Evolutionary conservation across 2,888 invertebrate species (phyloP).

Genomic region (Philonicus albiceps): DNA sequence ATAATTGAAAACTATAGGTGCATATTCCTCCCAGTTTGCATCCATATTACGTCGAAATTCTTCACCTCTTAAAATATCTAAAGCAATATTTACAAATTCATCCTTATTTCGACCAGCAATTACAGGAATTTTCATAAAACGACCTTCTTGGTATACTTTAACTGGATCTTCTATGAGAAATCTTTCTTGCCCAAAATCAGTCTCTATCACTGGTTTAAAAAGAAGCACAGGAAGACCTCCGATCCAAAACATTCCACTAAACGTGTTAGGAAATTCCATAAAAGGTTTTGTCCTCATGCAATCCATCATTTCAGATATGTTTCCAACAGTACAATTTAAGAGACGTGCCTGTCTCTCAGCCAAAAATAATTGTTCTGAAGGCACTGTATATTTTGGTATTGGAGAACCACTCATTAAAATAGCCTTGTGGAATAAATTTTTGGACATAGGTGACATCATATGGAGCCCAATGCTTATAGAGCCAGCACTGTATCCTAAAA

Average conservation of each 20-base stretch:
- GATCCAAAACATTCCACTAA: conserved; percentile 55
- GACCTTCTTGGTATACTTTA: conserved; percentile 67
- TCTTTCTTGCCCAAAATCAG: conserved; percentile 72
- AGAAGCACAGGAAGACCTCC: conserved; percentile 59
- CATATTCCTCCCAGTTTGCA: conserved; percentile 69
- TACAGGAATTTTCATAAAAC: conserved; percentile 70
- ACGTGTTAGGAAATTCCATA: conserved; percentile 57
- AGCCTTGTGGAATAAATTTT: conserved; percentile 74
- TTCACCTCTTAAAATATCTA: conserved; percentile 64
- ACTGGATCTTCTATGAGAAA: conserved; percentile 72
- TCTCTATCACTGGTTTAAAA: conserved; percentile 73
- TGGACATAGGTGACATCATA: conserved; percentile 73
- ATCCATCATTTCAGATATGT: conserved; percentile 66
- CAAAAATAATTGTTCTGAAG: conserved; percentile 66
- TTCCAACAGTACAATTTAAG: conserved; percentile 68
- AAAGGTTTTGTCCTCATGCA: conserved; percentile 68
- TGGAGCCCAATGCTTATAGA: conserved; percentile 66
- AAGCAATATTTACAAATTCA: conserved; percentile 72
- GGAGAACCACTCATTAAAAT: conserved; percentile 75
- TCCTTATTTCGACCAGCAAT: conserved; percentile 73
- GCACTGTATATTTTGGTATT: conserved; percentile 66
- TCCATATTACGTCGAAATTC: conserved; percentile 67
- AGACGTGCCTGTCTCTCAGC: conserved; percentile 71
- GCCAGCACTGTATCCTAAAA: conserved; percentile 70
- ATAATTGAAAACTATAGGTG: conserved; percentile 72